Evolutionary conservation across 2,797 vertebrate species (phyloP).

Genomic region (Pygocentrus nattereri): DNA sequence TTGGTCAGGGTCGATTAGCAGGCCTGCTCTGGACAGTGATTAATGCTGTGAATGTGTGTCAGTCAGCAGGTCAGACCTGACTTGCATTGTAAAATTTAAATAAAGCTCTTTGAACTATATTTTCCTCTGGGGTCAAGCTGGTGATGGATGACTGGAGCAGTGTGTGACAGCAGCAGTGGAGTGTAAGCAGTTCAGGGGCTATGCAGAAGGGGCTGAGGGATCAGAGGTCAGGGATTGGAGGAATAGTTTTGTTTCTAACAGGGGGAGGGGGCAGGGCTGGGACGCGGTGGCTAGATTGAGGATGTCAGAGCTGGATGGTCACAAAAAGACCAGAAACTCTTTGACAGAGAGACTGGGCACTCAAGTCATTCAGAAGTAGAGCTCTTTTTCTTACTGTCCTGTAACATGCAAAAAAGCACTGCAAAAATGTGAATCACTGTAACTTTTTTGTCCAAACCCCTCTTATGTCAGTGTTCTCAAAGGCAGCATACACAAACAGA

Average conservation of each 20-base stretch:
- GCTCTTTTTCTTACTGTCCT: background rate
- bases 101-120: slow-evolving; percentile 57
- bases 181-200: background rate
- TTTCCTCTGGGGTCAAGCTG: slow-evolving; percentile 40
- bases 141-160: slow-evolving; percentile 52
- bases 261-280: background rate
- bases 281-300: background rate
- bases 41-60: slow-evolving; percentile 42
- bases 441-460: background rate
- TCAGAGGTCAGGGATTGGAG: slow-evolving; percentile 34
- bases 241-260: slow-evolving; percentile 32
- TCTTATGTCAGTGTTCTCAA: background rate
- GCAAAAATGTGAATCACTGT: background rate
- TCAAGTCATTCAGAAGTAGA: background rate
- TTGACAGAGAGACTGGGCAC: background rate
- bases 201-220: slow-evolving; percentile 15
- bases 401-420: background rate
- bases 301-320: background rate
- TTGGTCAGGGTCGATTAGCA: slow-evolving; percentile 31
- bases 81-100: slow-evolving; percentile 43
- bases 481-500: background rate
- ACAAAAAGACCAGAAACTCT: slow-evolving; percentile 13
- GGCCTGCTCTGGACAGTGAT: slow-evolving; percentile 33
- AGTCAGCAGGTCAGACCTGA: slow-evolving; percentile 30
- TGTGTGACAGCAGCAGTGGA: slow-evolving; percentile 41